Evolutionary conservation across 1,140 invertebrate species (phyloP).

Genomic region (Brachionus angularis): DNA sequence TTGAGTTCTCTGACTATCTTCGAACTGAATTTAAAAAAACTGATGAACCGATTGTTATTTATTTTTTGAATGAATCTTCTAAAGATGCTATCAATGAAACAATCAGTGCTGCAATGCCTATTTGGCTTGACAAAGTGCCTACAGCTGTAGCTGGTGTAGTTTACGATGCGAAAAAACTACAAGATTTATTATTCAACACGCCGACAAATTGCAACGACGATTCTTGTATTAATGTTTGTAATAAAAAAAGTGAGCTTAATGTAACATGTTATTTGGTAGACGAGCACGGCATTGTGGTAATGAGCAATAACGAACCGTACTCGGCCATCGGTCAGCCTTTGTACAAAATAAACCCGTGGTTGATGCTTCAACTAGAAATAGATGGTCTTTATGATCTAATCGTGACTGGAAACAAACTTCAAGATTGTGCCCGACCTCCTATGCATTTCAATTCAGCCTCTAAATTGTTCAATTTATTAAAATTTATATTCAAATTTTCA

Average conservation of each 20-base stretch:
- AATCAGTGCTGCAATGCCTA: conserved; percentile 21
- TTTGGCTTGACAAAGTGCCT: conserved; percentile 39
- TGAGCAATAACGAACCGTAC: conserved; percentile 24
- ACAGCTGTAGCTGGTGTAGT: conserved; percentile 30
- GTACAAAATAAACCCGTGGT: conserved; percentile 41
- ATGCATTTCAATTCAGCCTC: not conserved
- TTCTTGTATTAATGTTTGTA: conserved; percentile 11
- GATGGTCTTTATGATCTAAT: conserved; percentile 35
- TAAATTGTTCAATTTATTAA: not conserved
- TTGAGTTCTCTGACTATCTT: conserved; percentile 31
- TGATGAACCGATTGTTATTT: conserved; percentile 12
- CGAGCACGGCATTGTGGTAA: conserved; percentile 38
- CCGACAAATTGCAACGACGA: not conserved
- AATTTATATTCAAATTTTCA: not conserved
- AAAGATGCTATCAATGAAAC: not conserved
- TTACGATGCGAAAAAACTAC: conserved; percentile 16
- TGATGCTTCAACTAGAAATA: conserved; percentile 36
- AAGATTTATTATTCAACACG: conserved; percentile 7
- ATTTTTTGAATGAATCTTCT: conserved; percentile 33
- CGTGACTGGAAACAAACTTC: conserved; percentile 17
- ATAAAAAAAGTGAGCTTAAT: not conserved
- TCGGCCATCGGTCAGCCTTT: conserved; percentile 26
- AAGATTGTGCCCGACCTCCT: conserved; percentile 18
- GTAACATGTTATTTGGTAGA: conserved; percentile 12
- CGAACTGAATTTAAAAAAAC: conserved; percentile 17